Percentiles rank a stretch among this genome's conserved stretches.
Conservation (phyloP, 2,888 invertebrate genomes). For the Chloroclysta siterata region DNA sequence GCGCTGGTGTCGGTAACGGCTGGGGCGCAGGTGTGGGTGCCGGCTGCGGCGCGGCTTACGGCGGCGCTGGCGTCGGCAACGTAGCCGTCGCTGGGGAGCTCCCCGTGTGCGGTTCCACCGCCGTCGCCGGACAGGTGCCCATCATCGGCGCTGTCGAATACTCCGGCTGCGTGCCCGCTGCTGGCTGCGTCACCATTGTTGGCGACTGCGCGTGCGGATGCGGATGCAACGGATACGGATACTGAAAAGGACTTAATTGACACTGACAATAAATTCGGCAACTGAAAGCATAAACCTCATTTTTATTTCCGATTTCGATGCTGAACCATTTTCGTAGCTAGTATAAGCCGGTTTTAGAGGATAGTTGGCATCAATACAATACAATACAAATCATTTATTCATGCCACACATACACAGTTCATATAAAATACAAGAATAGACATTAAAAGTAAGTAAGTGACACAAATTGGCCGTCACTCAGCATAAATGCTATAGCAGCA, state of each 20-base stretch:
- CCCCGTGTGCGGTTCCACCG: constrained; percentile 51
- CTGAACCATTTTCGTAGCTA: too few species aligned
- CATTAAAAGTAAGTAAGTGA: too few species aligned
- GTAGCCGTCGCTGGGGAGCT: constrained; percentile 50
- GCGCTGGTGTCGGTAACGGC: constrained; percentile 35
- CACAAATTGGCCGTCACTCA: too few species aligned
- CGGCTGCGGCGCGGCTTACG: constrained; percentile 40
- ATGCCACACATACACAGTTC: too few species aligned
- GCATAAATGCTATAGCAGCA: too few species aligned
- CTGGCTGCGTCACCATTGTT: constrained; percentile 38
- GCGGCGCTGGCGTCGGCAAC: constrained; percentile 46
- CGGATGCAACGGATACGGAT: constrained; percentile 33
- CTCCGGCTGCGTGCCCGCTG: constrained; percentile 39
- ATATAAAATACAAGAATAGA: too few species aligned
- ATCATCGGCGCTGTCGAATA: constrained; percentile 44
- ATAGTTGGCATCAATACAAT: too few species aligned
- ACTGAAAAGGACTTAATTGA: constrained; percentile 10
- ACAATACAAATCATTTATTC: too few species aligned
- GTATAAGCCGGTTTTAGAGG: too few species aligned
- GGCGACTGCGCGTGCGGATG: constrained; percentile 41
- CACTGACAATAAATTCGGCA: constrained; percentile 11
- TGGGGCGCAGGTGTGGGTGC: constrained; percentile 27
- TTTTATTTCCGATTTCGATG: neutral
- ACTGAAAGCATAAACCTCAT: constrained; percentile 1
- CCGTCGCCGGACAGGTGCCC: constrained; percentile 40